phyloP scores from a whole-genome alignment of 1,140 invertebrate genomes.

The Drosophila lini region DNA sequence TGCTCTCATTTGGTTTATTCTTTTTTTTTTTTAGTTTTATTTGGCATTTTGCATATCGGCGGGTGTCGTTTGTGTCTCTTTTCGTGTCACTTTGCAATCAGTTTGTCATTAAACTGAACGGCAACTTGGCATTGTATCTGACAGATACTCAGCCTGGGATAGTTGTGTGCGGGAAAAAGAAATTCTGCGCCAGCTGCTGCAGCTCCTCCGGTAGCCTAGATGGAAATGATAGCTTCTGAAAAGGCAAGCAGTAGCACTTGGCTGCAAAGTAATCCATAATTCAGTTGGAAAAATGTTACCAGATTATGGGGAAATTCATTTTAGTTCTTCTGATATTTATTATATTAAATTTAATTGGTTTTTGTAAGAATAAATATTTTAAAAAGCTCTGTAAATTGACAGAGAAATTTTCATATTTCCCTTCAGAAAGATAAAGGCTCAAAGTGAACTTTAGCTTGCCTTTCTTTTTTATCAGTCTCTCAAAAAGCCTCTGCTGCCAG shows the following conservation, averaged over 20 bases:
- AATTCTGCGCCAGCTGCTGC: slow-evolving; percentile 32
- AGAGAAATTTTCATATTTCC: slow-evolving; percentile 8
- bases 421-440: not conserved
- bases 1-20: slow-evolving; percentile 23
- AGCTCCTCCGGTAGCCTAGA: slow-evolving; percentile 39
- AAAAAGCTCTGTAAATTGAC: slow-evolving; percentile 27
- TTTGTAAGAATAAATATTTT: not conserved
- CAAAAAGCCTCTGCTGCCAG: not conserved
- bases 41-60: slow-evolving; percentile 21
- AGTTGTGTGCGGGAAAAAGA: slow-evolving; percentile 22
- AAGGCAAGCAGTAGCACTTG: slow-evolving; percentile 2
- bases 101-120: slow-evolving; percentile 53
- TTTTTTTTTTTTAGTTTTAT: slow-evolving; percentile 15
- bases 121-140: slow-evolving; percentile 15
- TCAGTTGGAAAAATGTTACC: not conserved
- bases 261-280: slow-evolving; percentile 35
- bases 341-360: not conserved
- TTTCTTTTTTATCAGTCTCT: slow-evolving; percentile 39
- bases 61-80: slow-evolving; percentile 29
- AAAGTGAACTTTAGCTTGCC: slow-evolving; percentile 7
- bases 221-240: slow-evolving; percentile 23
- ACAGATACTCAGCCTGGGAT: slow-evolving; percentile 23
- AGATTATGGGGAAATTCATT: not conserved
- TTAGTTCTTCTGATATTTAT: too few species aligned
- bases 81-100: slow-evolving; percentile 58